A percentile compares a stretch with the other conserved stretches of the same genome.
Evolutionary conservation across 2,888 invertebrate genomes (phyloP).

Genomic region (Chesias legatella): DNA sequence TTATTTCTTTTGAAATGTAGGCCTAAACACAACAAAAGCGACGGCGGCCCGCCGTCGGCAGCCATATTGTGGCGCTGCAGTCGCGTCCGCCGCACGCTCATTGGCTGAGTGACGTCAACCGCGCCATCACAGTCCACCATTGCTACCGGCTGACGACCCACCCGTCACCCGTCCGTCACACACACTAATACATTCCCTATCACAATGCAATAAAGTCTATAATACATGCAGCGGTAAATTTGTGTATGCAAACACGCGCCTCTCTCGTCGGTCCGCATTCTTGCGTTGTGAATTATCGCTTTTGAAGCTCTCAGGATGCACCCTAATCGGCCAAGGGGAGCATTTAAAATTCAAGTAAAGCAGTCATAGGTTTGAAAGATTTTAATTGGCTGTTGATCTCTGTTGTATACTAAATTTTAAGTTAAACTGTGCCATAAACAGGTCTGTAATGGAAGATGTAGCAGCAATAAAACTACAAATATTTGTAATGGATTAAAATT

Average conservation of each 20-base stretch:
- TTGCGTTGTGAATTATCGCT: constrained; percentile 69
- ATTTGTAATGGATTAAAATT: too few species aligned
- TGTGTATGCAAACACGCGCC: constrained; percentile 55
- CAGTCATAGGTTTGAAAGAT: constrained; percentile 63
- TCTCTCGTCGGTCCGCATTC: constrained; percentile 73
- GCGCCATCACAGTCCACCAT: constrained; percentile 75
- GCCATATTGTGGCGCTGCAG: constrained; percentile 78
- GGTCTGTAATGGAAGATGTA: constrained; percentile 18
- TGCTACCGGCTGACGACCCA: constrained; percentile 55
- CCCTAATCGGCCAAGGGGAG: constrained; percentile 69
- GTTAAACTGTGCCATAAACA: constrained; percentile 15
- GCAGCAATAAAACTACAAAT: too few species aligned
- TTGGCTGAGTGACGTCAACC: constrained; percentile 77
- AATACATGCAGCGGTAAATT: constrained; percentile 32
- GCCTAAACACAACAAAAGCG: constrained; percentile 74
- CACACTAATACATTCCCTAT: constrained; percentile 44
- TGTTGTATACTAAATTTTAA: constrained; percentile 35
- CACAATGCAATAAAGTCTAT: constrained; percentile 24
- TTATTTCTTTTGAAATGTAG: constrained; percentile 60
- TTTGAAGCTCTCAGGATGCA: constrained; percentile 76
- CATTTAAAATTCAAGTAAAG: constrained; percentile 68
- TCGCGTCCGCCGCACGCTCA: constrained; percentile 66
- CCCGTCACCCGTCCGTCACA: constrained; percentile 24
- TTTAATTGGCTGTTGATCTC: constrained; percentile 71
- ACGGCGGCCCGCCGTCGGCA: constrained; percentile 67